A percentile compares a stretch with the other conserved stretches of the same genome.
Evolutionary conservation across 1,140 invertebrate species (phyloP).

Genomic region (Drosophila simulans): DNA sequence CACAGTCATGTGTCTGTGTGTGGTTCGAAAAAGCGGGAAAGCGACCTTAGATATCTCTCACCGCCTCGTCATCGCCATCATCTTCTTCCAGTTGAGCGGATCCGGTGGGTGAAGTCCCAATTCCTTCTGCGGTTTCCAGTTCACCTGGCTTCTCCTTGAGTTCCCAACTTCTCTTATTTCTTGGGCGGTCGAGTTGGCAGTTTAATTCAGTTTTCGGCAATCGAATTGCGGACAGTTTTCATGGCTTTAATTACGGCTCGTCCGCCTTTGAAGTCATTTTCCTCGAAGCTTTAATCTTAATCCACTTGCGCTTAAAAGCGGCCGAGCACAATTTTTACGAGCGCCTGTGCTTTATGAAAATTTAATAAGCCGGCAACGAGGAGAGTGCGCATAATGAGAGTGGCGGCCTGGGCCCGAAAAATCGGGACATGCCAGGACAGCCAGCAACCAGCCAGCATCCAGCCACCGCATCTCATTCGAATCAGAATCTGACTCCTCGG

Average conservation of each 20-base stretch:
- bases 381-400: slow-evolving; percentile 40
- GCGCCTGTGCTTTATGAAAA: slow-evolving; percentile 67
- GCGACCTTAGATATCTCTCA: slow-evolving; percentile 55
- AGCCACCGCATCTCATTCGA: slow-evolving; percentile 16
- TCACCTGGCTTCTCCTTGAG: slow-evolving; percentile 15
- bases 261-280: slow-evolving; percentile 56
- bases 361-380: slow-evolving; percentile 63
- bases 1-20: slow-evolving; percentile 11
- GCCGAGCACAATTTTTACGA: slow-evolving; percentile 65
- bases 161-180: slow-evolving; percentile 23
- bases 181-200: slow-evolving; percentile 33
- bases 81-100: slow-evolving; percentile 73
- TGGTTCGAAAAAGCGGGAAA: slow-evolving; percentile 20
- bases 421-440: slow-evolving; percentile 17
- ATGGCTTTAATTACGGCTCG: slow-evolving; percentile 61
- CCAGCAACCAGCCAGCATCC: neutral
- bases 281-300: slow-evolving; percentile 65
- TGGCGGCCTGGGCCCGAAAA: slow-evolving; percentile 22
- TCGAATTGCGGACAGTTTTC: slow-evolving; percentile 76
- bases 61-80: slow-evolving; percentile 53
- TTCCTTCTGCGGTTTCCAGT: slow-evolving; percentile 45
- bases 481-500: slow-evolving; percentile 13
- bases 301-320: slow-evolving; percentile 67
- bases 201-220: slow-evolving; percentile 71
- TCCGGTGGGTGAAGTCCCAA: slow-evolving; percentile 47